phyloP scores from a whole-genome alignment of 2,113 vertebrate genomes.

The Synodontis membranacea region DNA sequence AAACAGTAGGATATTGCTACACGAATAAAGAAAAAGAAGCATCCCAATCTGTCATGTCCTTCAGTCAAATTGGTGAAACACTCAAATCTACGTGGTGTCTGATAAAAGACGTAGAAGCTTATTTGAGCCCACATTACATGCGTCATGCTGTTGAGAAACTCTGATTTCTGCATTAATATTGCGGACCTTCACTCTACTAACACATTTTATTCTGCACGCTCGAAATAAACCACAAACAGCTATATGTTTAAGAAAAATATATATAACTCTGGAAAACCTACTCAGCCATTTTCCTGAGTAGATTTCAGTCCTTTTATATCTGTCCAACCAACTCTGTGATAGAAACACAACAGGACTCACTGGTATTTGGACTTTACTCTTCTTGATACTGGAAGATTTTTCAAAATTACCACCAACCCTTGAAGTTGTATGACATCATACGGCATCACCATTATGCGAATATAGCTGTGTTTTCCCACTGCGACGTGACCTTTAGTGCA shows the following conservation, averaged over 20 bases:
- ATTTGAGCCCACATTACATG: neutral
- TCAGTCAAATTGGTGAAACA: neutral
- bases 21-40: constrained; percentile 9
- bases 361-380: neutral
- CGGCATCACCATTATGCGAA: neutral
- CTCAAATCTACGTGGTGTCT: neutral
- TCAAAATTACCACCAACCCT: neutral
- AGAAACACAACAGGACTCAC: neutral
- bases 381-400: neutral
- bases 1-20: constrained; percentile 8
- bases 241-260: no score
- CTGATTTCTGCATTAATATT: constrained; percentile 12
- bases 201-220: no score
- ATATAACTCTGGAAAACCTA: no score
- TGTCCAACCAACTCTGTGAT: neutral
- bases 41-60: neutral
- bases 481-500: neutral
- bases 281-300: no score
- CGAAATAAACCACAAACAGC: no score
- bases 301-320: neutral
- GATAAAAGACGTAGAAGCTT: neutral
- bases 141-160: neutral
- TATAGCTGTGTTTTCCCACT: neutral
- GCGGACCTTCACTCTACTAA: no score
- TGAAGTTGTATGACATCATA: neutral